Evolutionary conservation across 2,888 invertebrate species (phyloP), one percentile per base, ranked within the genome.

Genomic region (Ptychoptera contaminata): DNA sequence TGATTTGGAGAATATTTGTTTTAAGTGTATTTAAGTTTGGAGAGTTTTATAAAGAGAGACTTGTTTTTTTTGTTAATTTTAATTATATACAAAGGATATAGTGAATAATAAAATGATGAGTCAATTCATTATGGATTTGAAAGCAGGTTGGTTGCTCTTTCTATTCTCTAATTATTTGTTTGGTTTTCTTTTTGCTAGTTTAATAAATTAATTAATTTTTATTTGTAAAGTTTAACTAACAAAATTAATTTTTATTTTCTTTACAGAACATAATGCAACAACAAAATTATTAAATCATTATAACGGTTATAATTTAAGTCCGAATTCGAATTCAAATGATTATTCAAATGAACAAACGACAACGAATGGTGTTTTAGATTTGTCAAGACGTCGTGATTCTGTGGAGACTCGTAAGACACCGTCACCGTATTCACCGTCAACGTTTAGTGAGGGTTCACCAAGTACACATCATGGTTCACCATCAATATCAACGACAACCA

Each of bases 371-470:
- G 65, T 60, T 9, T 52, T 66, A 39, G 66, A 66, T 51, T 54
- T 66, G n/a, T 67, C 66, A 2, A 54, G 61, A 2, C 62, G 61
- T 40, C 60, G 60, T 42, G 62, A 62, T 52, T 60, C 62, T 14
- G 56, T 59, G 3, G 63, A 63, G 44, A 50, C 47, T 2, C 51
- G 59, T 15, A 63, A 61, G 50, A 63, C 65, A 0, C 61, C 63
- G 1, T 64, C 66, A 1, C 65, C 64, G 0, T 60, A 59, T 45
- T 58, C 59, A 44, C 56, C 50, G 42, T 61, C 58, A 6, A 62
- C 63, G 46, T 56, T 55, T 32, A 56, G 57, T 42, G 57, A 57
- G 41, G 55, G 51, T 16, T 62, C 63, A 0, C 62, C 64, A 8
- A 52, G 46, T 32, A 48, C 47, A 4, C 43, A 48, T 11, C 46